Conservation (phyloP, 2,113 vertebrate genomes). For the Vulpes ferrilata region DNA sequence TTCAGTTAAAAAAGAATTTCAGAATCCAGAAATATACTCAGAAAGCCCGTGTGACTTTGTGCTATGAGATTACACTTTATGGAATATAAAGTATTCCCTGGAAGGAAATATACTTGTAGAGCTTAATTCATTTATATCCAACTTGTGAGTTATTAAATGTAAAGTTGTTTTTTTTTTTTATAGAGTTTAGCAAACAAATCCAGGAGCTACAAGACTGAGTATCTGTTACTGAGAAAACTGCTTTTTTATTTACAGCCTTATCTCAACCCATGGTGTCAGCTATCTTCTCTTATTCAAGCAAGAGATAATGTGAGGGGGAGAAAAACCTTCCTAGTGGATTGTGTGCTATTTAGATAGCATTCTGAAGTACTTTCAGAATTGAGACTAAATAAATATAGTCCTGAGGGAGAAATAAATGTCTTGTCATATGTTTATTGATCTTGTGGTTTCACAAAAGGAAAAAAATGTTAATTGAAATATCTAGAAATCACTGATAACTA, state of each 20-base stretch:
- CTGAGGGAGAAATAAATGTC: not conserved
- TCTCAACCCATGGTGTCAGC: not conserved
- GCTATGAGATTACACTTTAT: slow-evolving; percentile 11
- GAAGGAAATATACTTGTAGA: slow-evolving; percentile 3
- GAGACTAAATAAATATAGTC: not conserved
- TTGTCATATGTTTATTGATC: slow-evolving; percentile 26
- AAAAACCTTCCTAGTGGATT: not conserved
- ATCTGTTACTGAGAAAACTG: not conserved
- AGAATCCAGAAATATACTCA: not conserved
- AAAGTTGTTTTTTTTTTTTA: not conserved
- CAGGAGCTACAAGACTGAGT: not conserved
- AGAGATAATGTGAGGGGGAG: not conserved
- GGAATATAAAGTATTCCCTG: not conserved
- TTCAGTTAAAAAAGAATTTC: slow-evolving; percentile 32
- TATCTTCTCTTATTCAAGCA: not conserved
- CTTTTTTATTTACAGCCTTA: not conserved
- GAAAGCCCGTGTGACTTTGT: not conserved
- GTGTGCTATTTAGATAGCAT: not conserved
- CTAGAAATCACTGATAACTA: not conserved
- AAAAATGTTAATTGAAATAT: slow-evolving; percentile 28
- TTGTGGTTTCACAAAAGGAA: not conserved
- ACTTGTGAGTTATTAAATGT: not conserved
- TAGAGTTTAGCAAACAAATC: slow-evolving; percentile 28
- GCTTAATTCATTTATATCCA: slow-evolving; percentile 14
- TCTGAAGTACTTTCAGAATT: not conserved